Percentiles rank a stretch among this genome's conserved stretches.
Conservation (phyloP, 2,797 vertebrate genomes). For the Urophycis tenuis region DNA sequence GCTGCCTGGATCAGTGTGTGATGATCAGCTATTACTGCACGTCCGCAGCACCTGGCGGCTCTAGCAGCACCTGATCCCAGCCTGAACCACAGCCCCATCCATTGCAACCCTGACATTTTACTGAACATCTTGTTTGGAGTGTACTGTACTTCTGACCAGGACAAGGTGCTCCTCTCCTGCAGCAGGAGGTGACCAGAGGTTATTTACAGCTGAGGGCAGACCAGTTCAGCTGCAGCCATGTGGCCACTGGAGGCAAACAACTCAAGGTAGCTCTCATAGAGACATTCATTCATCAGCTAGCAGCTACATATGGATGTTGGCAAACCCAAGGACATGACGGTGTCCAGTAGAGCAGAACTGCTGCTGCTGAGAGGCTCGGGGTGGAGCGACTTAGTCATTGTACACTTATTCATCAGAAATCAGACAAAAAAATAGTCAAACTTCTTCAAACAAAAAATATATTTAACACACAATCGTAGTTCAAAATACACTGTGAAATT, state of each 20-base stretch:
- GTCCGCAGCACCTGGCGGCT: background rate
- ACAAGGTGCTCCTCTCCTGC: background rate
- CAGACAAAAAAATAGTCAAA: slow-evolving; percentile 18
- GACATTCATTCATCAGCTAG: background rate
- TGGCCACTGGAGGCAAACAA: too few species aligned
- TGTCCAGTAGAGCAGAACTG: too few species aligned
- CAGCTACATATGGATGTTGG: too few species aligned
- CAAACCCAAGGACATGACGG: background rate
- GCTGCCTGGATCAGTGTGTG: background rate
- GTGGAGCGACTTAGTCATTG: too few species aligned
- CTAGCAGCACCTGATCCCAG: background rate
- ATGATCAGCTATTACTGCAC: background rate
- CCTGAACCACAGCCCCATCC: background rate
- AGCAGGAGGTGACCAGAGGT: background rate
- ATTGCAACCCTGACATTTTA: background rate
- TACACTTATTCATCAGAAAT: background rate
- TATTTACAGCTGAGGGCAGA: too few species aligned
- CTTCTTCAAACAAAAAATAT: slow-evolving; percentile 1
- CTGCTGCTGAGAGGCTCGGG: too few species aligned
- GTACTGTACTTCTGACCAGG: background rate
- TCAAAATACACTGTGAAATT: slow-evolving; percentile 42
- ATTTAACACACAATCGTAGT: slow-evolving; percentile 24
- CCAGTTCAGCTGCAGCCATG: too few species aligned
- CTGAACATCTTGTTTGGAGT: background rate
- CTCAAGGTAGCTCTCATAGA: too few species aligned